phyloP scores from a whole-genome alignment of 2,797 vertebrate species.

The Lepidocolaptes lacrymiger region DNA sequence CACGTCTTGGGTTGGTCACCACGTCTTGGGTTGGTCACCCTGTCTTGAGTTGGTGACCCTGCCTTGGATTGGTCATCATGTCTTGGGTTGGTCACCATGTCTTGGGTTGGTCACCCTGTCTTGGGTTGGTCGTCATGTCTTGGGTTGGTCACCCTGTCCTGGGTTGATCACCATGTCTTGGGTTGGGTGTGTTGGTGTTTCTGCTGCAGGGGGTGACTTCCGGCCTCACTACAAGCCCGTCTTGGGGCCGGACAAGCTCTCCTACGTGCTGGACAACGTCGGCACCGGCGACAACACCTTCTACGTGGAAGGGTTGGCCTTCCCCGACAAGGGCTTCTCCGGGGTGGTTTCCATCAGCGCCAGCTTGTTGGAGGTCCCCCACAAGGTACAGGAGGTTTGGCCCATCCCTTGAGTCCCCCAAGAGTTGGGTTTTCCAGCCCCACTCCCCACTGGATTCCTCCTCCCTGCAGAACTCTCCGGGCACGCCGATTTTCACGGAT shows the following conservation, averaged over 20 bases:
- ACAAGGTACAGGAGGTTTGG: slow-evolving; percentile 56
- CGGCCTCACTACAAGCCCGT: slow-evolving; percentile 69
- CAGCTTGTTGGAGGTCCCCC: slow-evolving; percentile 81
- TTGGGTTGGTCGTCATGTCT: not conserved
- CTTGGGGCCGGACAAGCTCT: slow-evolving; percentile 75
- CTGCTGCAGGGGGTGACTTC: slow-evolving; percentile 9
- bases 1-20: not conserved
- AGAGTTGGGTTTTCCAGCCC: rapidly evolving
- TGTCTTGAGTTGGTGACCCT: too few species aligned
- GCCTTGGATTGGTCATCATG: too few species aligned
- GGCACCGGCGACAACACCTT: slow-evolving; percentile 72
- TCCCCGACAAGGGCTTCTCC: slow-evolving; percentile 83
- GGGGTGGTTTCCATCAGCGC: slow-evolving; percentile 84
- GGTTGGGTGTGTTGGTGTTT: not conserved
- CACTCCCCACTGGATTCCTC: rapidly evolving
- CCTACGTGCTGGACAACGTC: slow-evolving; percentile 73
- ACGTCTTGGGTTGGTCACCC: not conserved
- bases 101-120: too few species aligned
- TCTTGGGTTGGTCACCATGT: too few species aligned
- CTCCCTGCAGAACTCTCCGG: slow-evolving; percentile 73
- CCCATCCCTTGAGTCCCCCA: rapidly evolving
- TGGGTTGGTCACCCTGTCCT: not conserved
- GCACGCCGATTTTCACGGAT: slow-evolving; percentile 88
- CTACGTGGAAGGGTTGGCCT: slow-evolving; percentile 88
- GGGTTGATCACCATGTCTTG: not conserved